phyloP scores from a whole-genome alignment of 2,113 vertebrate species.

The Mobula hypostoma region DNA sequence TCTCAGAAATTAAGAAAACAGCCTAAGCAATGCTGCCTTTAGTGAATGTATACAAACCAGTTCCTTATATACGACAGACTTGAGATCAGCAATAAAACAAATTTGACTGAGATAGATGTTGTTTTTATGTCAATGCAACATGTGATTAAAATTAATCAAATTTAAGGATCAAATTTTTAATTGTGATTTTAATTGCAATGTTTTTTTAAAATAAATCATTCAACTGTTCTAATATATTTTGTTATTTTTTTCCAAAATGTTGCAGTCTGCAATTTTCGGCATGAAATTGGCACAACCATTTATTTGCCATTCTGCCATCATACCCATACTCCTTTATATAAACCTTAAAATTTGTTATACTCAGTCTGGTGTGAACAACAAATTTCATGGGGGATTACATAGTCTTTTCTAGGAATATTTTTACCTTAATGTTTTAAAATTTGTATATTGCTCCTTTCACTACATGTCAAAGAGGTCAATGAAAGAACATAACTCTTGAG shows the following conservation, averaged over 20 bases:
- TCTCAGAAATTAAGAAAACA: neutral
- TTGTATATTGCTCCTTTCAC: neutral
- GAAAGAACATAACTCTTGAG: neutral
- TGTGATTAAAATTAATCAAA: neutral
- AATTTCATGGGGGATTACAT: neutral
- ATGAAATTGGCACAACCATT: neutral
- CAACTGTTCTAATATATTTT: neutral
- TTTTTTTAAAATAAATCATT: neutral
- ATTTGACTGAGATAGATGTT: neutral
- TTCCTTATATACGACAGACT: too few relatives aligned
- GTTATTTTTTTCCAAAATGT: neutral
- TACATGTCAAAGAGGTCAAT: neutral
- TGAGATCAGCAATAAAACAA: neutral
- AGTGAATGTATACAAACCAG: neutral
- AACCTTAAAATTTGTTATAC: neutral
- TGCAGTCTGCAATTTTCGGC: neutral
- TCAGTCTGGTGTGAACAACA: neutral
- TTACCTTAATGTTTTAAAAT: neutral
- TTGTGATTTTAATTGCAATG: neutral
- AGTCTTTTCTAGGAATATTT: neutral
- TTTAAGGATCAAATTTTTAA: neutral
- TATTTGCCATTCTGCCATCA: neutral
- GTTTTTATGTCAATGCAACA: neutral
- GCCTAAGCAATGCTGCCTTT: neutral
- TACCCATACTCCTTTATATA: neutral